A percentile compares a stretch with the other conserved stretches of the same genome.
These are phyloP conservation scores for Typhlichthys eigenmanni DNA, from an alignment of 2,797 vertebrate species.

Conservation along the genomic window DNA sequence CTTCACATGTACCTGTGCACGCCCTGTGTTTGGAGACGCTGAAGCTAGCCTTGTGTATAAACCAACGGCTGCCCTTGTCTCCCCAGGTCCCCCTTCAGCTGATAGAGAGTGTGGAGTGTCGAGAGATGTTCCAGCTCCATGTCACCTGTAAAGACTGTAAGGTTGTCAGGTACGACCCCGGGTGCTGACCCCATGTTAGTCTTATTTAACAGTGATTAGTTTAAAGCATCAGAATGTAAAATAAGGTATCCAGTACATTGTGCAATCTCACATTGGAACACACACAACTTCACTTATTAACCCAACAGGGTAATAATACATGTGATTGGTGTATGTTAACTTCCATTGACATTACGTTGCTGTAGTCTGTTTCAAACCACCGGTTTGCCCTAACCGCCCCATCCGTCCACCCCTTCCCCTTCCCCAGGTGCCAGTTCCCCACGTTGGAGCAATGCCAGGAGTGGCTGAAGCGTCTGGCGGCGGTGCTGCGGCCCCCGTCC, in stretches of 20 bases:
- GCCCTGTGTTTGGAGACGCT: not conserved
- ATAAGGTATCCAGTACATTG: too few relatives aligned
- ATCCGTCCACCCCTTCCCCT: not conserved
- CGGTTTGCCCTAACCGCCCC: too few relatives aligned
- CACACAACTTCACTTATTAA: too few relatives aligned
- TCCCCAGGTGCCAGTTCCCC: conserved; percentile 92
- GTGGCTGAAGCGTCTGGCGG: conserved; percentile 90
- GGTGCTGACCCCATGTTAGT: not conserved
- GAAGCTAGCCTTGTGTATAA: not conserved
- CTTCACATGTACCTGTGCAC: not conserved
- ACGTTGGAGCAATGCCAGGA: conserved; percentile 97
- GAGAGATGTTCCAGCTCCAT: conserved; percentile 96
- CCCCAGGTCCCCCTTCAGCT: conserved; percentile 92
- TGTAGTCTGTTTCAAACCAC: too few relatives aligned
- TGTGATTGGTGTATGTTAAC: too few relatives aligned
- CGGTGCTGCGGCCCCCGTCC: conserved; percentile 83
- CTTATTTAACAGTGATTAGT: too few relatives aligned
- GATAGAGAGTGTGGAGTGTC: conserved; percentile 92
- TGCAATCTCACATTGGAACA: too few relatives aligned
- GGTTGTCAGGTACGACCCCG: conserved; percentile 85
- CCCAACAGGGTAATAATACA: too few relatives aligned
- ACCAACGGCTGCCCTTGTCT: not conserved
- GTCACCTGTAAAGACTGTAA: conserved; percentile 99
- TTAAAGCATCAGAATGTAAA: too few relatives aligned
- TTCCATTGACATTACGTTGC: too few relatives aligned